These are phyloP conservation scores for Gymnodraco acuticeps DNA, from an alignment of 2,797 vertebrate species.

Conservation along the genomic window DNA sequence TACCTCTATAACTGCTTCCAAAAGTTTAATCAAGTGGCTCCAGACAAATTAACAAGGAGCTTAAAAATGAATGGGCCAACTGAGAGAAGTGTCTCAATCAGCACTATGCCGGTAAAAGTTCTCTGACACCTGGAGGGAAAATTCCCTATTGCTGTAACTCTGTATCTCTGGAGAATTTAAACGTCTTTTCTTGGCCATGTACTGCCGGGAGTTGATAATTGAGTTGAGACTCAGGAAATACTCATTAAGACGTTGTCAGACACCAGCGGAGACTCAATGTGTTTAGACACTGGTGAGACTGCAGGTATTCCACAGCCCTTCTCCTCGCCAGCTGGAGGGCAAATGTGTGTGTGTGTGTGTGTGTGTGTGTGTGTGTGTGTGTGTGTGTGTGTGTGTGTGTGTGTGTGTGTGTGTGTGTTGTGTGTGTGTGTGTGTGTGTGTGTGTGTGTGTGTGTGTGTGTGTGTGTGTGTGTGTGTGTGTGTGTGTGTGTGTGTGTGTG, in stretches of 20 bases:
- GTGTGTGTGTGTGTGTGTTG: slow-evolving; percentile 35
- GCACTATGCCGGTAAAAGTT: slow-evolving; percentile 47
- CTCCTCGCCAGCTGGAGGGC: slow-evolving; percentile 75
- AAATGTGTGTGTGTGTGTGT: slow-evolving; percentile 34
- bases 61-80: slow-evolving; percentile 25
- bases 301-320: slow-evolving; percentile 62
- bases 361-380: slow-evolving; percentile 41
- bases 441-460: slow-evolving; percentile 45
- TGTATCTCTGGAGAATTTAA: slow-evolving; percentile 43
- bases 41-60: slow-evolving; percentile 36
- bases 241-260: slow-evolving; percentile 86
- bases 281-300: slow-evolving; percentile 75
- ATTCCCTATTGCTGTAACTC: slow-evolving; percentile 50
- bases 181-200: slow-evolving; percentile 55
- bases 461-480: slow-evolving; percentile 34
- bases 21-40: slow-evolving; percentile 42
- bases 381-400: slow-evolving; percentile 40
- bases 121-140: slow-evolving; percentile 56
- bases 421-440: slow-evolving; percentile 39
- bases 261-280: slow-evolving; percentile 75
- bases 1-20: not conserved
- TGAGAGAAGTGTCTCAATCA: slow-evolving; percentile 59
- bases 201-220: slow-evolving; percentile 73
- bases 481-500: slow-evolving; percentile 49
- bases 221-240: slow-evolving; percentile 75